Base-by-base conservation (phyloP, 2,797 vertebrate species). In the Ibycter americanus region DNA sequence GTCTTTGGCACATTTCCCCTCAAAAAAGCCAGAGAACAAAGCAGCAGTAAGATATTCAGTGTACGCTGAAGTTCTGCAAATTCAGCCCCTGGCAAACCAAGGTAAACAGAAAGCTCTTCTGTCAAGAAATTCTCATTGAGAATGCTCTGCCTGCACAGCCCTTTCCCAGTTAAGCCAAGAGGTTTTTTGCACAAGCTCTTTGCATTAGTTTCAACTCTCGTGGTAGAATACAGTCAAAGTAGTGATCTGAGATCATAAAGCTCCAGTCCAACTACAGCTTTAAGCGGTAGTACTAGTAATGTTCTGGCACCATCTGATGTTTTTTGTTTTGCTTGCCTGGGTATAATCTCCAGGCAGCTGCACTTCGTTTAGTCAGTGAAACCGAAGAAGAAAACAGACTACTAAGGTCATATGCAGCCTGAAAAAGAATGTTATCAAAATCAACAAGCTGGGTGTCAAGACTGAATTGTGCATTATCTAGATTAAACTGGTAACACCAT, bases 251-350 rank as follows among this genome's bases (percentile, higher is more conserved):
- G 71, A 89, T 49, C 87, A 91, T 74, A 84, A 92, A 96, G n/a
- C 73, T 83, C 55, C 63, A 67, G 56, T 34, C 66, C 88, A 91
- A 55, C 78, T 73, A 63, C 87, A 85, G 83, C 94, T 96, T 97
- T 94, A 96, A 94, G 87, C 54, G 77, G 86, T 56, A 94, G 95
- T 54, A 85, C 88, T 67, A 83, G 90, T 74, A 95, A 96, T 83
- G 83, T 93, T 96, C 90, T 97, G 96, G 95, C 93, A 96, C 71
- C 93, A 92, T 94, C 86, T 89, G 73, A 96, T 94, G 93, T 94
- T 97, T 95, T 95, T 83, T 96, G 94, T 95, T 97, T 97, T 95
- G 90, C 83, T 87, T 92, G 93, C 92, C 40, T 71, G 71, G 40
- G 86, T 97, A 92, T 90, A 78, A 97, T 94, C 88, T 93, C 94